Evolutionary conservation across 2,797 vertebrate species (phyloP), one percentile per base, ranked within the genome.

Genomic region (Mastacembelus armatus): DNA sequence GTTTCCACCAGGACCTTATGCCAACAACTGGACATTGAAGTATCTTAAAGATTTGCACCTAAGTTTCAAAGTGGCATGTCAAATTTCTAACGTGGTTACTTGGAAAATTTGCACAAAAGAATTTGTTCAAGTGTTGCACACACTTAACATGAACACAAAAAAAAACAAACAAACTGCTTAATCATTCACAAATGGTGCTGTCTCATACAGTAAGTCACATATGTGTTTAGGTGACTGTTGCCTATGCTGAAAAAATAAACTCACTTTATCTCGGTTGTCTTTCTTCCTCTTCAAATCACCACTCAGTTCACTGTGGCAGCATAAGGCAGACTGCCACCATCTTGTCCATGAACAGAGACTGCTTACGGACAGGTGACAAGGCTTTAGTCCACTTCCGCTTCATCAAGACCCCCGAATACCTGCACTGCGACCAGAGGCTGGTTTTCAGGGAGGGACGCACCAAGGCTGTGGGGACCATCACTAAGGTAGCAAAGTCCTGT

Each of bases 251-350:
- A n/a, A n/a, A n/a, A n/a, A 45, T 14, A 14, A 57, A 39, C 36
- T 18, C 0, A 22, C 45, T 35, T 10, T 51, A 15, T 21, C 4
- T 3, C 4, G 7, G 5, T 16, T 1, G 6, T 26, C 1, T 61
- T 6, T 26, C 14, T 19, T n/a, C 12, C 9, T 58, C n/a, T 39
- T 4, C 39, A 24, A 10, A 29, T 22, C 52, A 24, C 27, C 42
- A 9, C 58, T 10, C 82, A 94, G 94, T 95, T 66, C 94, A 95
- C 76, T 95, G 94, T 47, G 98, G 98, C 84, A 99, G 98, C 90
- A 99, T 99, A 84, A 91, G 98, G 67, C 98, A 99, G 89, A 99
- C 98, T 0, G 98, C 98, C 77, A 99, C 98, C 15, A 99, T 99
- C 79, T 88, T 99, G 88, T 96, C 96, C 73, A 99, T 99, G 98